Evolutionary conservation across 2,797 vertebrate genomes (phyloP).

Genomic region (Muscicapa striata): DNA sequence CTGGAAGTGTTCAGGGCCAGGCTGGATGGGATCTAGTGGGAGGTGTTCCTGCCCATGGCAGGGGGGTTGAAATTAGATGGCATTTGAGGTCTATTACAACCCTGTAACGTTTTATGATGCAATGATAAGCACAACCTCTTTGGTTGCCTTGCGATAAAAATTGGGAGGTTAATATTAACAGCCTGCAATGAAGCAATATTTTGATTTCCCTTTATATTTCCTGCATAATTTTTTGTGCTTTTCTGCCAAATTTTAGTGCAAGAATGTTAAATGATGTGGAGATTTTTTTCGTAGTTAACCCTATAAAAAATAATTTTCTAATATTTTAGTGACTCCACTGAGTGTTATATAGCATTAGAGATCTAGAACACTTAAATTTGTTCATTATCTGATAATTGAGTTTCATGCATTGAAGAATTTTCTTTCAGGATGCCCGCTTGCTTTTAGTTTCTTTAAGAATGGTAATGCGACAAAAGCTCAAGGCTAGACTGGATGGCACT

Average conservation of each 20-base stretch:
- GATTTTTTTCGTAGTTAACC: background rate
- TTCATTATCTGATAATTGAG: background rate
- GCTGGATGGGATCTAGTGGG: too few species aligned
- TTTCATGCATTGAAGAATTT: background rate
- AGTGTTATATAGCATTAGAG: background rate
- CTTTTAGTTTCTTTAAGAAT: background rate
- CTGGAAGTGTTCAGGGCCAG: too few species aligned
- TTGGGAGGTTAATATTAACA: background rate
- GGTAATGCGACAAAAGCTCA: background rate
- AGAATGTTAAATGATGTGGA: background rate
- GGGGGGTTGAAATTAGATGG: fast-evolving
- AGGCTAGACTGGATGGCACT: background rate
- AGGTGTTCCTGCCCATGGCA: background rate
- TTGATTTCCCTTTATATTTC: background rate
- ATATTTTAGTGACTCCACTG: background rate
- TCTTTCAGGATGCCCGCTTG: background rate
- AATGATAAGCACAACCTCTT: background rate
- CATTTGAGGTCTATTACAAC: background rate
- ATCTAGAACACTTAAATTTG: background rate
- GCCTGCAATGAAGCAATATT: background rate
- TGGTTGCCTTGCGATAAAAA: background rate
- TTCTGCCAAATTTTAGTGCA: background rate
- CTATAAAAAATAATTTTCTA: background rate
- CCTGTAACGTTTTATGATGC: background rate
- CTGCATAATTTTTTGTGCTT: background rate